Evolutionary conservation across 2,888 invertebrate genomes (phyloP), one percentile per base, ranked within the genome.

Genomic region (Lamellibrachia columna): DNA sequence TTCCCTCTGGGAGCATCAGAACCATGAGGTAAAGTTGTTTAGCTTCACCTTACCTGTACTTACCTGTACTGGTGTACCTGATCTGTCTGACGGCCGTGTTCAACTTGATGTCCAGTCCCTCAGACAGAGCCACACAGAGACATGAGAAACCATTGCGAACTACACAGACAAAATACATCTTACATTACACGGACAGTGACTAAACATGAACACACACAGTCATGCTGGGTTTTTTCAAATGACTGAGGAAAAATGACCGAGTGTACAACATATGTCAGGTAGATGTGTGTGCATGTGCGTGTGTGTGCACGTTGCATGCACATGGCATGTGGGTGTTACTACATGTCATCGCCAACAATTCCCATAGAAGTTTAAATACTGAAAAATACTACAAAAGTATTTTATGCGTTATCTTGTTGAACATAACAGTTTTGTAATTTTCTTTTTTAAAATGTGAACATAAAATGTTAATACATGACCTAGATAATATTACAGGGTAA

Each of bases 131-230:
- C 94, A 99, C 98, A 1, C 99, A 99, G 55, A 99, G 98, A 97
- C 99, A 98, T 2, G 99, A 99, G 96, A 99, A 99, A 91, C 99
- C 99, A 97, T 99, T 99, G 93, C 99, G 98, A 94, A 99, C 99
- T 98, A 94, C 90, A 95, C 93, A 75, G 75, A 75, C 15, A 75
- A 11, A n/a, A 75, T 15, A 75, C 75, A 75, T 22, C 75, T 75
- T 75, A 75, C 75, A 75, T 22, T 11, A 75, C 22, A 22, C 2
- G 8, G 58, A 58, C 15, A 11, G 8, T 58, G 58, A 58, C 15
- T 15, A 75, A 22, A 53, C 52, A 90, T 52, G n/a, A 4, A 15
- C 91, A 91, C 52, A 91, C 40, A 2, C 8, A 28, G 40, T 9
- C 90, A 9, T 7, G 7, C 90, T 8, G 28, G 40, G 15, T 90